Conservation (phyloP, 2,888 invertebrate species). For the Hecatera dysodea region DNA sequence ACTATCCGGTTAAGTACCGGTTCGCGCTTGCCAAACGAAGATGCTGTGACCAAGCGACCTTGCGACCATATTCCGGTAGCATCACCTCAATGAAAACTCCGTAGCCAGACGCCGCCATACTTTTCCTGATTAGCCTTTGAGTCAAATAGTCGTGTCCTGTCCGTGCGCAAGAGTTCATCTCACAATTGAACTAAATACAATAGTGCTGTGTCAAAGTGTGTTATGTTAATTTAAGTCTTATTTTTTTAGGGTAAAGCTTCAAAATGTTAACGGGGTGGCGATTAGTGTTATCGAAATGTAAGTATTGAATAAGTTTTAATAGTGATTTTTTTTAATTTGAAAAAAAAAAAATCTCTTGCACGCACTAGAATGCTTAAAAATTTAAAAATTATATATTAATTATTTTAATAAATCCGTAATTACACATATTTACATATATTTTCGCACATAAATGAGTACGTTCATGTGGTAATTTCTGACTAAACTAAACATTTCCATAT, state of each 20-base stretch:
- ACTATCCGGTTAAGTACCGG: neutral
- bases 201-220: conserved; percentile 50
- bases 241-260: conserved; percentile 72
- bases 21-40: conserved; percentile 56
- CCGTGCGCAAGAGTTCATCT: conserved; percentile 36
- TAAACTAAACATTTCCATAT: neutral
- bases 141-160: conserved; percentile 73
- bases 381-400: too few species aligned
- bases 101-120: conserved; percentile 60
- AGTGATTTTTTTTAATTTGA: too few species aligned
- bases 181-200: conserved; percentile 42
- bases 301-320: conserved; percentile 69
- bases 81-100: conserved; percentile 71
- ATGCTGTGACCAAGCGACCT: conserved; percentile 62
- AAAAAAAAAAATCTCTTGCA: too few species aligned
- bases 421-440: neutral
- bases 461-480: neutral
- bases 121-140: conserved; percentile 78
- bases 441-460: neutral
- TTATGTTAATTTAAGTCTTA: conserved; percentile 51
- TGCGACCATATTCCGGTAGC: conserved; percentile 71
- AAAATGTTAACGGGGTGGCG: conserved; percentile 88
- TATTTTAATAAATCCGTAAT: neutral
- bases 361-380: too few species aligned
- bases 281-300: conserved; percentile 84